A percentile compares a stretch with the other conserved stretches of the same genome.
These are phyloP conservation scores for Drosophila sp. DNA, from an alignment of 1,140 invertebrate species.

Conservation along the genomic window DNA sequence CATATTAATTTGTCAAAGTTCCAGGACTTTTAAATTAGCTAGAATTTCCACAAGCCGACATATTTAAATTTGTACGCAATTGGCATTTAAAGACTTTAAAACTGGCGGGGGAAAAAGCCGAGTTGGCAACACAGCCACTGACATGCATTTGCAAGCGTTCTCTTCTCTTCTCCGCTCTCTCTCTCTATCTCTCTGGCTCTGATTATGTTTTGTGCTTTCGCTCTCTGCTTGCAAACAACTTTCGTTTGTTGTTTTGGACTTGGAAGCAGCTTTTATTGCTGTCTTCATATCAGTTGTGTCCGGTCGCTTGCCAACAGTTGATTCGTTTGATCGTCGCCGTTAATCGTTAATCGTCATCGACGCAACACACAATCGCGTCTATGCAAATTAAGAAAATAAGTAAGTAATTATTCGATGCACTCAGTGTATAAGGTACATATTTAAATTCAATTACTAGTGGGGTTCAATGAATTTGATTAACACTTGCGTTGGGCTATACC, in stretches of 20 bases:
- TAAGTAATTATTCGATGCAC: not conserved
- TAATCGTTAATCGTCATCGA: slow-evolving; percentile 8
- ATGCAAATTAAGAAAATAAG: slow-evolving; percentile 14
- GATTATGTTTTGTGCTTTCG: not conserved
- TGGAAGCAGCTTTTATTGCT: slow-evolving; percentile 38
- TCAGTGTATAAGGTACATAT: not conserved
- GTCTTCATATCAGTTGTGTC: slow-evolving; percentile 38
- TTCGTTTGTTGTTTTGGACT: slow-evolving; percentile 25
- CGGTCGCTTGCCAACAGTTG: slow-evolving; percentile 39
- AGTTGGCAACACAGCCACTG: not conserved
- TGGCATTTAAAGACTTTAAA: too few relatives aligned
- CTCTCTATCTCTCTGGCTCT: not conserved
- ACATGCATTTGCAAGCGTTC: not conserved
- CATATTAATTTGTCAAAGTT: too few relatives aligned
- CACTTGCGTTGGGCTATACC: not conserved
- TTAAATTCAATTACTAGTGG: not conserved
- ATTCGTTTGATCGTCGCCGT: not conserved
- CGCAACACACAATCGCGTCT: not conserved
- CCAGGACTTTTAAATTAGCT: not conserved
- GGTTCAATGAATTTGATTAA: slow-evolving; percentile 60
- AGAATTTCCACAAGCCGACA: too few relatives aligned
- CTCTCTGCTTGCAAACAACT: slow-evolving; percentile 9
- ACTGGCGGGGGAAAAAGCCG: too few relatives aligned
- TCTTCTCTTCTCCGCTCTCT: not conserved
- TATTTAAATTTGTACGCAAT: too few relatives aligned